These are phyloP conservation scores for Tyria jacobaeae DNA, from an alignment of 2,888 invertebrate species.

Conservation along the genomic window DNA sequence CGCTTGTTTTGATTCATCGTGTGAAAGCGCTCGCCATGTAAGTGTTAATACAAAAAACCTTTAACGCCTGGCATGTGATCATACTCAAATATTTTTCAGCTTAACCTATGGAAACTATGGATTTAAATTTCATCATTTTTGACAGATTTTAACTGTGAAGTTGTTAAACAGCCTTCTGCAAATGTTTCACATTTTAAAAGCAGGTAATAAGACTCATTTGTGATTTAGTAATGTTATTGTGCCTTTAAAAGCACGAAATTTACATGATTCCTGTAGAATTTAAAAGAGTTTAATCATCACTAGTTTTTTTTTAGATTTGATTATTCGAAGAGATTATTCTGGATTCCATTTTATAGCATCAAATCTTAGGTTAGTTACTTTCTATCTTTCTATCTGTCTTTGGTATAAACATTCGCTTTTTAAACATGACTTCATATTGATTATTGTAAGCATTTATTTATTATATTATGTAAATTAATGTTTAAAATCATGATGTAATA, in stretches of 20 bases:
- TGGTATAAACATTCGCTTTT: constrained; percentile 64
- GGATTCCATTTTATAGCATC: constrained; percentile 34
- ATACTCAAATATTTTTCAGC: too few relatives aligned
- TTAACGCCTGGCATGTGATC: too few relatives aligned
- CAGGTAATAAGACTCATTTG: background rate
- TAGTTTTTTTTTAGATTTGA: constrained; percentile 29
- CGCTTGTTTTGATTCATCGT: too few relatives aligned
- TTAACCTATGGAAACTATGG: too few relatives aligned
- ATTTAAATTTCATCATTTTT: too few relatives aligned
- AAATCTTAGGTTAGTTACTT: constrained; percentile 52
- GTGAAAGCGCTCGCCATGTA: too few relatives aligned
- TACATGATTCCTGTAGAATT: background rate
- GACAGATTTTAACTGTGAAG: too few relatives aligned
- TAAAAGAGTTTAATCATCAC: constrained; percentile 13
- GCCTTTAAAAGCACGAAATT: constrained; percentile 2
- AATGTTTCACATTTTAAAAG: too few relatives aligned
- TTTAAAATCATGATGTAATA: constrained; percentile 82
- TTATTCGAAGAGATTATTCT: constrained; percentile 17
- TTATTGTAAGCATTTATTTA: constrained; percentile 83
- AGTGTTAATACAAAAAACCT: too few relatives aligned
- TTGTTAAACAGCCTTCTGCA: background rate
- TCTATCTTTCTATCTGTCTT: constrained; percentile 55
- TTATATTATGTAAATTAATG: constrained; percentile 78
- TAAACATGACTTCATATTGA: constrained; percentile 70
- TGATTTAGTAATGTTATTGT: background rate